A percentile compares a stretch with the other conserved stretches of the same genome.
Conservation (phyloP, 2,113 vertebrate genomes). For the Manacus vitellinus region DNA sequence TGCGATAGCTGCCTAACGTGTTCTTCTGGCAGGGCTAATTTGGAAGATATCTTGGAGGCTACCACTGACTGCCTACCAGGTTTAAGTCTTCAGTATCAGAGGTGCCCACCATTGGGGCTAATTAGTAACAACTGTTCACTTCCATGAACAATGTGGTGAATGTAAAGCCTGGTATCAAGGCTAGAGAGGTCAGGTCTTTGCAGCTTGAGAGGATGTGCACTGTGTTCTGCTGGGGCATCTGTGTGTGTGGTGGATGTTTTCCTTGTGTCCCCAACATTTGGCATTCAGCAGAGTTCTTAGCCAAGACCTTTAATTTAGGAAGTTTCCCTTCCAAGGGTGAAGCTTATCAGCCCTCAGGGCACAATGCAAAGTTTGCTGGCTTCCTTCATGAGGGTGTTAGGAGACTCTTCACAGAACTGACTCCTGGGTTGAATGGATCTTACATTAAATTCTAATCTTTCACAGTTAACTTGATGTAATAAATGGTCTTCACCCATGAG, state of each 20-base stretch:
- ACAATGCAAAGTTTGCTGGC: slow-evolving; percentile 1
- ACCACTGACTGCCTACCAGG: not conserved
- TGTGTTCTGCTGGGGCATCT: not conserved
- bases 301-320: slow-evolving; percentile 40
- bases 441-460: slow-evolving; percentile 42
- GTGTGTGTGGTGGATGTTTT: not conserved
- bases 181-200: not conserved
- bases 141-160: not conserved
- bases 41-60: not conserved
- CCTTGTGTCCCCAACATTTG: not conserved
- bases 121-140: not conserved
- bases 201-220: not conserved
- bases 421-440: slow-evolving; percentile 37
- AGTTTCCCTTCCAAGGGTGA: not conserved
- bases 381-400: not conserved
- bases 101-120: rapidly evolving
- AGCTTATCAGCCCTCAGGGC: not conserved
- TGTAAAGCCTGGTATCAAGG: not conserved
- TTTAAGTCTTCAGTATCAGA: not conserved
- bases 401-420: not conserved
- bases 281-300: not conserved
- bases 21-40: slow-evolving; percentile 29
- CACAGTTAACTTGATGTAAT: slow-evolving; percentile 40
- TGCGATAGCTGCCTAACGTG: not conserved
- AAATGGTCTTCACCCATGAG: slow-evolving; percentile 35